These are phyloP conservation scores for Penaeus monodon DNA, from an alignment of 2,888 invertebrate genomes.

Conservation along the genomic window DNA sequence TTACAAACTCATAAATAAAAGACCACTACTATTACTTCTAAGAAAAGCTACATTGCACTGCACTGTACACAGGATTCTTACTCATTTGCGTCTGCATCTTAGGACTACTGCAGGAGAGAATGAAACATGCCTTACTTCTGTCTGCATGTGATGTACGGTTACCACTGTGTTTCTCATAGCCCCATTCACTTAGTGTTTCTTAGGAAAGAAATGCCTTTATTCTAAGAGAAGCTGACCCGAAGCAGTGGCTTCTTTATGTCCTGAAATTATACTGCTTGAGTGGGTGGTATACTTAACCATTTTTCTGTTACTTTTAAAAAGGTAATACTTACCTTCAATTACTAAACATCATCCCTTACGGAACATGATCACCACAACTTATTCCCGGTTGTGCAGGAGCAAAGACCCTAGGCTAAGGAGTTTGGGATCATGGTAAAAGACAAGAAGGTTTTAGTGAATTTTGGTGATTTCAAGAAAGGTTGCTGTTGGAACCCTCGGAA, in stretches of 20 bases:
- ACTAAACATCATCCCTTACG: conserved; percentile 19
- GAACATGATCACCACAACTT: conserved; percentile 33
- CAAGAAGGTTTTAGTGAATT: conserved; percentile 17
- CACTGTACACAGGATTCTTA: too few species aligned
- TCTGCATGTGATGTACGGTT: too few species aligned
- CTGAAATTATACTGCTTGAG: conserved; percentile 21
- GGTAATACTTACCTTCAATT: conserved; percentile 12
- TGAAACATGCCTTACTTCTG: too few species aligned
- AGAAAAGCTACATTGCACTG: too few species aligned
- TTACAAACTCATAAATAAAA: too few species aligned
- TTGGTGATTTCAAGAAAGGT: too few species aligned
- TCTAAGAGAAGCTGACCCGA: conserved; percentile 10
- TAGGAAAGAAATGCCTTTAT: neutral
- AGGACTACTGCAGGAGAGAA: too few species aligned
- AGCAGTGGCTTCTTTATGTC: conserved; percentile 20
- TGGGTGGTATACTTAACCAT: conserved; percentile 20
- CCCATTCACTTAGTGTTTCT: neutral
- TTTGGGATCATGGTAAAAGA: neutral
- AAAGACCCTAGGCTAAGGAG: conserved; percentile 15
- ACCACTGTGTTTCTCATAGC: too few species aligned
- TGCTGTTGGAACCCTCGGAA: too few species aligned
- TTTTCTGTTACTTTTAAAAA: conserved; percentile 14
- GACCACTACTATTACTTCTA: too few species aligned
- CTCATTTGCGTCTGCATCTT: too few species aligned
- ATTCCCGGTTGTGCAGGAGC: conserved; percentile 23